Base-by-base conservation (phyloP, 2,888 invertebrate species). In the Alloplasta piceator region DNA sequence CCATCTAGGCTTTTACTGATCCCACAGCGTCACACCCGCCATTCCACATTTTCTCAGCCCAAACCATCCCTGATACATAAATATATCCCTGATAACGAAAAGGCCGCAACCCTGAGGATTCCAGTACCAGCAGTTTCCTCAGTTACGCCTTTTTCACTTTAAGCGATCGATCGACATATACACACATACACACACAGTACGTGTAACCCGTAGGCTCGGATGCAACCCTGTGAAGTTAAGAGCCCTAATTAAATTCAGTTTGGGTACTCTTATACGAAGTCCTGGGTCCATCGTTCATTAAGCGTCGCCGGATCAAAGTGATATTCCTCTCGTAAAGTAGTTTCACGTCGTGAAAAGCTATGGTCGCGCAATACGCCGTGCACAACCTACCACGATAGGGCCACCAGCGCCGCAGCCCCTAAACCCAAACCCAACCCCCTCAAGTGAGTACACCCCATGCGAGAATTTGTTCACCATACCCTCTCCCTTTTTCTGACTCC, bases 181-280 rank as follows among this genome's bases (percentile, higher is more conserved):
- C 52, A 72, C 36, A 38, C 60, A 52, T 46, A 63, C 36, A 56
- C n/a, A 73, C 58, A 78, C 38, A 55, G 48, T 41, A 74, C 67
- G 67, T 60, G 61, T 46, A 81, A 71, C 66, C 78, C 48, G 64
- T 71, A 60, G 64, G 74, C 78, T 81, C 26, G 46, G 63, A 72
- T 76, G 71, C 63, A 63, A 74, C 76, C 78, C 82, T 67, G 78
- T 80, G 85, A 85, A 88, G 89, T 90, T 90, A 90, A 90, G 89
- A 91, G 89, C 89, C 87, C 89, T 91, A 91, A 91, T 91, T 91
- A 90, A 91, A 91, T 90, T 90, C 90, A 88, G 89, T 89, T 89
- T 88, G 86, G 89, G 89, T 89, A 88, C 89, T 90, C 90, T 89
- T 89, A 89, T 87, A 75, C 70, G 72, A 80, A 83, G 74, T 79